Evolutionary conservation across 2,113 vertebrate genomes (phyloP), one percentile per base, ranked within the genome.

Genomic region (Caretta caretta): DNA sequence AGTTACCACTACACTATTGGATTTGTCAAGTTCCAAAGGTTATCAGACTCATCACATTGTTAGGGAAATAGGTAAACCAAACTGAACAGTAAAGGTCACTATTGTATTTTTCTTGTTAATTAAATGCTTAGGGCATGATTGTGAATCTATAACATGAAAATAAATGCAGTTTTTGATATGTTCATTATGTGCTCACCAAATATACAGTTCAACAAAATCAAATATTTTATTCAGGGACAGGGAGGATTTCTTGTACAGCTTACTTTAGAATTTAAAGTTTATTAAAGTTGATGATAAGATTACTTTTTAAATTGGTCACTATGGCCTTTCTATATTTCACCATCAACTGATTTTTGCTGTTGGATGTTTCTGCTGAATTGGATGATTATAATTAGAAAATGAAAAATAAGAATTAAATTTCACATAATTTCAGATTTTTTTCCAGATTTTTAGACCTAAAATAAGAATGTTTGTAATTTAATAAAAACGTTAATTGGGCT

Each of bases 81-180:
- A 46, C 38, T 84, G 31, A 8, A 92, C 11, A 92, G n/a, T 42
- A 72, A 92, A 57, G 56, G 8, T 57, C 25, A 29, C 22, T 72
- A 86, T 51, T 95, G 0, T 31, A 88, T 88, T 94, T 83, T 85
- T 13, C 65, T 84, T 80, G 80, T 88, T 84, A 91, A 83, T 57
- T 57, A 57, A 57, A 24, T 57, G 56, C 56, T 57, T 57, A 57
- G 22, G 24, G 56, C 8, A 90, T 82, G 65, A 62, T 62, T 89
- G 65, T 0, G 19, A 84, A 87, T 88, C 72, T 88, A 14, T 95
- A 89, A 81, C 50, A 6, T 29, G 16, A 57, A 57, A 57, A 57
- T 90, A 93, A 89, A 92, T 82, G 85, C 31, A 24, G 24, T 92
- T 95, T 88, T 76, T 90, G 89, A 80, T 89, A 22, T 90, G 90